Percentiles rank a stretch among this genome's conserved stretches.
Evolutionary conservation across 2,113 vertebrate species (phyloP).

Genomic region (Equus quagga): DNA sequence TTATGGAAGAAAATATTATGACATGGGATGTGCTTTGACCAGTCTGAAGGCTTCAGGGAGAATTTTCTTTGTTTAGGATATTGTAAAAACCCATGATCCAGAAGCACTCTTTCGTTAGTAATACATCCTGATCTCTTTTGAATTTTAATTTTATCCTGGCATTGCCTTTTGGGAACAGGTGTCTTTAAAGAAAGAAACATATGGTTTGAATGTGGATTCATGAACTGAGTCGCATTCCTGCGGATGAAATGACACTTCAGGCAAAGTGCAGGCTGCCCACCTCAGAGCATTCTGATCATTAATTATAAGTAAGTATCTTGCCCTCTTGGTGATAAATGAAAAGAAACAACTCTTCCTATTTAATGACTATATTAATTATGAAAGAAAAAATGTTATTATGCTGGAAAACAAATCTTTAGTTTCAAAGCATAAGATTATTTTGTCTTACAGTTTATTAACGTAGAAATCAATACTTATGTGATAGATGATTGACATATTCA

Average conservation of each 20-base stretch:
- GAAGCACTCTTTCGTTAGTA: constrained; percentile 49
- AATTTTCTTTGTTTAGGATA: constrained; percentile 34
- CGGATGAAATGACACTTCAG: constrained; percentile 37
- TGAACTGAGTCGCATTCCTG: constrained; percentile 68
- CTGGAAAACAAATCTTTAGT: constrained; percentile 10
- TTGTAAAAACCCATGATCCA: neutral
- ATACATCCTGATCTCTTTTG: constrained; percentile 63
- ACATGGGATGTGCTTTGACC: neutral
- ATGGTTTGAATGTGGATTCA: constrained; percentile 68
- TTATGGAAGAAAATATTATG: constrained; percentile 20
- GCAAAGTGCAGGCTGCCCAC: constrained; percentile 45
- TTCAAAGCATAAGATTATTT: constrained; percentile 56
- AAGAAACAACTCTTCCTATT: constrained; percentile 45
- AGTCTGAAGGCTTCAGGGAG: neutral
- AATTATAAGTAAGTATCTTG: constrained; percentile 53
- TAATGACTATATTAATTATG: constrained; percentile 24
- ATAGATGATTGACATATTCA: neutral
- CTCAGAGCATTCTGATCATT: neutral
- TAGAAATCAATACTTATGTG: neutral
- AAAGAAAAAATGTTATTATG: constrained; percentile 29
- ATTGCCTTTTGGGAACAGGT: constrained; percentile 80
- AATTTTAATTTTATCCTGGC: constrained; percentile 65
- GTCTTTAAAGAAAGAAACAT: constrained; percentile 80
- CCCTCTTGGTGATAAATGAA: constrained; percentile 17
- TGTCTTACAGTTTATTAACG: neutral